Conservation (phyloP, 2,113 vertebrate genomes). For the Coptodon rendalli region DNA sequence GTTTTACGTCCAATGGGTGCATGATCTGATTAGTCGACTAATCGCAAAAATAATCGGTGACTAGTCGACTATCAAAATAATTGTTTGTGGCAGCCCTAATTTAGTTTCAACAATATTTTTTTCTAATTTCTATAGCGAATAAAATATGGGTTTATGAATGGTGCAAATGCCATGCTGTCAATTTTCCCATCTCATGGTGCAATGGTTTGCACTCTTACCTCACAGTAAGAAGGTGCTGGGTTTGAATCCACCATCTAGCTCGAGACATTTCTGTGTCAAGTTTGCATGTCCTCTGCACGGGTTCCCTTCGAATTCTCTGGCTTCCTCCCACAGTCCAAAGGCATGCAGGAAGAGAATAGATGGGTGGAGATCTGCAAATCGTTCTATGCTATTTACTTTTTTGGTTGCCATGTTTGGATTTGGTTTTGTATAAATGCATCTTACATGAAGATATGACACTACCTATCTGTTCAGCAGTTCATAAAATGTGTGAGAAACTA, state of each 20-base stretch:
- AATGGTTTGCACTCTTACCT: background rate
- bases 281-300: fast-evolving
- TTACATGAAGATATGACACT: background rate
- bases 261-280: background rate
- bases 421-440: background rate
- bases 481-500: background rate
- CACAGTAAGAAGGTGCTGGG: background rate
- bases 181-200: background rate
- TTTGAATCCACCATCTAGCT: background rate
- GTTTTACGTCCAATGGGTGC: background rate
- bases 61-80: background rate
- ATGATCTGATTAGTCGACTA: background rate
- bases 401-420: background rate
- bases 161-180: background rate
- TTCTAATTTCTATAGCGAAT: background rate
- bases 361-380: background rate
- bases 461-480: background rate
- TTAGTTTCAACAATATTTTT: background rate
- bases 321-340: background rate
- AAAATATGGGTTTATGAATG: background rate
- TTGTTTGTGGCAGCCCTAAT: background rate
- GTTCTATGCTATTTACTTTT: background rate
- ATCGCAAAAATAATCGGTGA: background rate
- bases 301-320: background rate
- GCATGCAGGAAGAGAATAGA: background rate